Conservation (phyloP, 2,797 vertebrate genomes). For the Hyperoplus lanceolatus region DNA sequence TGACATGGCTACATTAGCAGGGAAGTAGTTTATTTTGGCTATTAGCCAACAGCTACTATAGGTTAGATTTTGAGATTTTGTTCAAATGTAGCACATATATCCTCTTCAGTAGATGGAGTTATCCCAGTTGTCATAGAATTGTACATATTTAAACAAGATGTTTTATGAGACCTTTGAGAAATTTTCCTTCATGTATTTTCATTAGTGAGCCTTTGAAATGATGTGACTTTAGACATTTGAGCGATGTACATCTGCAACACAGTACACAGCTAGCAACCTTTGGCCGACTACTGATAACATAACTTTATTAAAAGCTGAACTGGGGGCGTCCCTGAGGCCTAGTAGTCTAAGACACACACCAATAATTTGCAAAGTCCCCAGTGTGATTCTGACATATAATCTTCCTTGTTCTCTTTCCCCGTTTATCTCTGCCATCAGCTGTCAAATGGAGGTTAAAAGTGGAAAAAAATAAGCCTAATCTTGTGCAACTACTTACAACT, state of each 20-base stretch:
- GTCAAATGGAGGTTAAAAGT: neutral
- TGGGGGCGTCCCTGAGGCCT: neutral
- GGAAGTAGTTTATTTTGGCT: neutral
- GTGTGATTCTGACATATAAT: conserved; percentile 3
- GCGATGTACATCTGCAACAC: neutral
- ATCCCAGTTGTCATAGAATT: neutral
- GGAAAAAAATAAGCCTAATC: neutral
- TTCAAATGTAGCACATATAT: neutral
- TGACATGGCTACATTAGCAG: neutral
- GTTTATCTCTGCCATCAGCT: conserved; percentile 5
- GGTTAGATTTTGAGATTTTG: too few relatives aligned
- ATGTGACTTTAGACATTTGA: neutral
- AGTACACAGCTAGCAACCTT: too few relatives aligned
- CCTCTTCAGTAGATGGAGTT: conserved; percentile 2
- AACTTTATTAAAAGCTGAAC: neutral
- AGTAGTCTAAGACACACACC: too few relatives aligned
- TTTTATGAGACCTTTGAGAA: neutral
- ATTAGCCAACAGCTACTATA: neutral
- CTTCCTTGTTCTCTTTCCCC: neutral
- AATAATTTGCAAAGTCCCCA: neutral
- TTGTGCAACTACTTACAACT: neutral
- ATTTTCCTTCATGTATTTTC: neutral
- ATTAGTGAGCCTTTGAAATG: neutral
- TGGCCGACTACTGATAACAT: neutral
- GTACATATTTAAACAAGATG: neutral